A percentile compares a stretch with the other conserved stretches of the same genome.
Evolutionary conservation across 53 echinoderm and acorn worm genomes (phyloP).

Genomic region (Arbacia lixula): DNA sequence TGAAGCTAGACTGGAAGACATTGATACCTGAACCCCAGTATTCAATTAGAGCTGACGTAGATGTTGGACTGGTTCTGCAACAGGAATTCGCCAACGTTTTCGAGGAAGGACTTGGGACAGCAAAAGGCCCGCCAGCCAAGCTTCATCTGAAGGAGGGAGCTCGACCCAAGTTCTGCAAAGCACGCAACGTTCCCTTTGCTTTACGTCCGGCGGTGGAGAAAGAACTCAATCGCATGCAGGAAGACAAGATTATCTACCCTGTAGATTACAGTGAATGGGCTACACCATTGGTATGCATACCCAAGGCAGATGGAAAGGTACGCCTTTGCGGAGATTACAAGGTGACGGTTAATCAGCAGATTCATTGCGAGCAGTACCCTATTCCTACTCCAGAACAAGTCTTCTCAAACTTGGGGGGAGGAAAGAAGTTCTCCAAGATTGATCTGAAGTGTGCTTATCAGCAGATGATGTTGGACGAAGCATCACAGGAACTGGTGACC

Average conservation of each 20-base stretch:
- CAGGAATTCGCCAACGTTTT: not conserved
- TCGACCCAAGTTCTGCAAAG: too few relatives aligned
- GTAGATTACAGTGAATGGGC: slow-evolving; percentile 62
- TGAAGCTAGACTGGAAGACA: not conserved
- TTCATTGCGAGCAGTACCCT: slow-evolving; percentile 58
- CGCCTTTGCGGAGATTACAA: slow-evolving; percentile 29
- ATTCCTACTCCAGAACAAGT: slow-evolving; percentile 48
- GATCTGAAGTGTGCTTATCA: slow-evolving; percentile 64
- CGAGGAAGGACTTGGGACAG: not conserved
- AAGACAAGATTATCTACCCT: slow-evolving; percentile 43
- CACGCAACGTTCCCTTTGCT: slow-evolving; percentile 40
- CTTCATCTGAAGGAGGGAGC: too few relatives aligned
- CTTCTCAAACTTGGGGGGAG: slow-evolving; percentile 48
- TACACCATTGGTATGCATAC: slow-evolving; percentile 45
- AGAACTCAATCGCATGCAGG: slow-evolving; percentile 45
- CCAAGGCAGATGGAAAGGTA: slow-evolving; percentile 25
- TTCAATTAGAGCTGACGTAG: not conserved
- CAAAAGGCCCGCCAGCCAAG: too few relatives aligned
- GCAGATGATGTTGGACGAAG: slow-evolving; percentile 57
- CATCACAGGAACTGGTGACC: slow-evolving; percentile 42
- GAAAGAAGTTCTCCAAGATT: slow-evolving; percentile 54
- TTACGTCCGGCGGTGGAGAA: not conserved
- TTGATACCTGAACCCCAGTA: not conserved
- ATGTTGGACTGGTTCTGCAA: not conserved
- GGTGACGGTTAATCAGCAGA: slow-evolving; percentile 34